Percentiles rank a stretch among this genome's conserved stretches.
These are phyloP conservation scores for Falcaria lacertinaria DNA, from an alignment of 2,888 invertebrate genomes.

Conservation along the genomic window DNA sequence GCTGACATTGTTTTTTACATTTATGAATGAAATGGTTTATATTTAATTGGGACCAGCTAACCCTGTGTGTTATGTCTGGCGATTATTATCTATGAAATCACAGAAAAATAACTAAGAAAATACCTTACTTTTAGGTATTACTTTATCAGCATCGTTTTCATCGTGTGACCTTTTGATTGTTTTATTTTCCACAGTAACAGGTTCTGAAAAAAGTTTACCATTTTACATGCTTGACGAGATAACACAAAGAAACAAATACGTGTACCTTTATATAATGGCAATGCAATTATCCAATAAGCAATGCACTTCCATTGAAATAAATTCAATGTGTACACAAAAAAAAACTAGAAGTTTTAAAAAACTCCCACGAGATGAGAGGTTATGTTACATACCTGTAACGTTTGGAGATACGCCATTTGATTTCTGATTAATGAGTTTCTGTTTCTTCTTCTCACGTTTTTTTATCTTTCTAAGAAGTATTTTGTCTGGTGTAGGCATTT, in stretches of 20 bases:
- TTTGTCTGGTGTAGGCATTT: constrained; percentile 85
- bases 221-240: not conserved
- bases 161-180: constrained; percentile 46
- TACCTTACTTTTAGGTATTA: constrained; percentile 49
- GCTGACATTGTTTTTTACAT: too few species aligned
- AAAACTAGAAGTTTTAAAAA: constrained; percentile 2
- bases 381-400: constrained; percentile 42
- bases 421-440: constrained; percentile 76
- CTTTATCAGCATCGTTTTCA: constrained; percentile 16
- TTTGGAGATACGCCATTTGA: constrained; percentile 39
- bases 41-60: too few species aligned
- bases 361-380: constrained; percentile 19
- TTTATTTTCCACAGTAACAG: constrained; percentile 14
- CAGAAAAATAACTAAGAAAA: not conserved
- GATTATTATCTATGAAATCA: too few species aligned
- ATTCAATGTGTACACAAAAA: not conserved
- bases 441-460: constrained; percentile 86
- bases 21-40: too few species aligned
- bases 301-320: not conserved
- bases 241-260: too few species aligned
- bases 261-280: too few species aligned
- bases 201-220: constrained; percentile 16
- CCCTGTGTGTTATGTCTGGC: too few species aligned
- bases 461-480: constrained; percentile 88
- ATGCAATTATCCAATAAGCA: too few species aligned